Percentiles rank a stretch among this genome's conserved stretches.
Conservation (phyloP, 2,888 invertebrate species). For the Lucinisca nassula region DNA sequence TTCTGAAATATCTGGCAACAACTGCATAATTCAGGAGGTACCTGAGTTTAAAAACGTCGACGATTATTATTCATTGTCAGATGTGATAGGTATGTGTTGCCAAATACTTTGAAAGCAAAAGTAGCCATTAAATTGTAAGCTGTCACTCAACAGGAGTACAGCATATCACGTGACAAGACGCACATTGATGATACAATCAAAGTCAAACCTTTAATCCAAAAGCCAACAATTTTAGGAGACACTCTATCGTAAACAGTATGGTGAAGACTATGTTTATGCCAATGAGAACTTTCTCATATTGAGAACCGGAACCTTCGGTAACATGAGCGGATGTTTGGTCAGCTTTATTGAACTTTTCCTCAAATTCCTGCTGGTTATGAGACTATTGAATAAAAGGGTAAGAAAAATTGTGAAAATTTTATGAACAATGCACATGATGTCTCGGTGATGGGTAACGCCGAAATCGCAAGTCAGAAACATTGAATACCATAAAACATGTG, state of each 20-base stretch:
- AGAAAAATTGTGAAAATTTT: conserved; percentile 63
- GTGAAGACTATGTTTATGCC: conserved; percentile 99
- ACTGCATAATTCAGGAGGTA: neutral
- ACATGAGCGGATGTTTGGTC: conserved; percentile 27
- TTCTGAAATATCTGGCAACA: conserved; percentile 1
- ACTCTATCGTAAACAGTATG: conserved; percentile 99
- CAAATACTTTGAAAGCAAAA: neutral
- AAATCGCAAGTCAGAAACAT: neutral
- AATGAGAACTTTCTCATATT: conserved; percentile 71
- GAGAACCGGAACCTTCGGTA: conserved; percentile 40
- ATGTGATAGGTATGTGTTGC: no score
- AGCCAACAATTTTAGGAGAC: conserved; percentile 99
- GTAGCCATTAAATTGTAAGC: neutral
- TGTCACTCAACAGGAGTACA: neutral
- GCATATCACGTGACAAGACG: conserved; percentile 3
- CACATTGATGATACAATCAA: neutral
- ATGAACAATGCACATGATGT: conserved; percentile 10
- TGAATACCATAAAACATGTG: neutral
- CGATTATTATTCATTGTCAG: no score
- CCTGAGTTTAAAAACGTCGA: no score
- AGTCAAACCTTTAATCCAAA: conserved; percentile 98
- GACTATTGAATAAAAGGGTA: conserved; percentile 64
- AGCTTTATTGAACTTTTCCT: conserved; percentile 35
- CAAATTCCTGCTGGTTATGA: conserved; percentile 69
- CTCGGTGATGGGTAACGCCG: neutral